Evolutionary conservation across 2,113 vertebrate genomes (phyloP), one percentile per base, ranked within the genome.

Genomic region (Anseranas semipalmata): DNA sequence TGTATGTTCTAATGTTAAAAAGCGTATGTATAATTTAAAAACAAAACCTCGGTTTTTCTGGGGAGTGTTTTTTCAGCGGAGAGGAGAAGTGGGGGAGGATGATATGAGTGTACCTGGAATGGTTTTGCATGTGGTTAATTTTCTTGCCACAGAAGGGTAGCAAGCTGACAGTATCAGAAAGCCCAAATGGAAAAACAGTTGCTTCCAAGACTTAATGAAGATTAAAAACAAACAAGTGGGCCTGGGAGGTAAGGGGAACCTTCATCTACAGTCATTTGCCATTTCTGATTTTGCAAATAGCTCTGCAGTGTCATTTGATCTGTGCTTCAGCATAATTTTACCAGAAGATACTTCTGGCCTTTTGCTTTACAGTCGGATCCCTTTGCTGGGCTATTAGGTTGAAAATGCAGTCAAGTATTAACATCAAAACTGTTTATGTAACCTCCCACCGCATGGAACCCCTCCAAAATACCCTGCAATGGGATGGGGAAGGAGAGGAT

Each of bases 361-460:
- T 97, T 97, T 92, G 41, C 89, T 93, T 96, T 93, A n/a, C 74
- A 93, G 89, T 89, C 95, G 94, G 77, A 87, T 96, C 72, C 53
- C 37, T 93, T 95, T 90, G 72, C 85, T 94, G 80, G 87, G 74
- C 85, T 94, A 90, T 97, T 96, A 95, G 73, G 83, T 83, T 94
- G 91, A 95, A 97, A 95, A 97, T 60, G 80, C 87, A 97, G 91
- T 95, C 92, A 95, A 95, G 94, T 95, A 95, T 97, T 96, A 97
- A 95, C 80, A 92, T 74, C 1, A 13, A 87, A 93, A 92, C 50
- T 75, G 92, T 97, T 95, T 95, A 76, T 70, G 85, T 91, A 86
- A 80, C 91, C 90, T 96, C 79, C 70, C 60, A 77, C 76, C 22
- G 15, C 48, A 72, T 25, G 37, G 80, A 94, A 37, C 37, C 85